phyloP scores from a whole-genome alignment of 2,888 invertebrate genomes.

The Xestia c-nigrum region DNA sequence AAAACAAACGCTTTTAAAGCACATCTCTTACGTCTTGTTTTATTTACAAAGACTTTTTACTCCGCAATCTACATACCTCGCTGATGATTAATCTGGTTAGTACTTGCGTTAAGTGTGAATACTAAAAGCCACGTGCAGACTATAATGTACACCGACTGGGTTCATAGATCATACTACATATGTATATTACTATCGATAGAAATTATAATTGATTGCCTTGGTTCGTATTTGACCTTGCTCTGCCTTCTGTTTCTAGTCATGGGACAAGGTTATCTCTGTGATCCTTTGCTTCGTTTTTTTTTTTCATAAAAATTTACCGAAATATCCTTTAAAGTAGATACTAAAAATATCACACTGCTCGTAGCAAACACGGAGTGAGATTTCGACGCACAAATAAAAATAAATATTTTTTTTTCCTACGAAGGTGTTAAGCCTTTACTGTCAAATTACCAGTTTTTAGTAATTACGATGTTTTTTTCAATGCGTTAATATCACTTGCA shows the following conservation, averaged over 20 bases:
- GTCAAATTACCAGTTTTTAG: too few species aligned
- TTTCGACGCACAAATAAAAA: background rate
- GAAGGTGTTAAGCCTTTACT: background rate
- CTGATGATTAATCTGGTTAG: conserved; percentile 60
- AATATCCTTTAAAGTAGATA: too few species aligned
- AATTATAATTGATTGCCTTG: conserved; percentile 45
- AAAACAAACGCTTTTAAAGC: background rate
- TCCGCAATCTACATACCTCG: conserved; percentile 35
- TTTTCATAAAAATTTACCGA: too few species aligned
- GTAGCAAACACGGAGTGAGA: background rate
- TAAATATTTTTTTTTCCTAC: too few species aligned
- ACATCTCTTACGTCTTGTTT: conserved; percentile 1
- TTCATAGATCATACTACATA: conserved; percentile 61
- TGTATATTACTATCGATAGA: conserved; percentile 26
- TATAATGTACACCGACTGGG: conserved; percentile 53
- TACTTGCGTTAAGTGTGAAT: conserved; percentile 41
- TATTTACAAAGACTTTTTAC: conserved; percentile 17
- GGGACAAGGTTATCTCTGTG: background rate
- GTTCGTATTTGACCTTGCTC: conserved; percentile 15
- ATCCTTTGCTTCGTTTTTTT: background rate
- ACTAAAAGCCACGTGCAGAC: conserved; percentile 61
- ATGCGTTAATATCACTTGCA: background rate
- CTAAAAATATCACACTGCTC: too few species aligned
- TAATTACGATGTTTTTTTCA: too few species aligned
- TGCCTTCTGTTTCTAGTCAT: background rate